Percentiles rank a stretch among this genome's conserved stretches.
Conservation (phyloP, 2,888 invertebrate genomes). For the Plebejus melissa region DNA sequence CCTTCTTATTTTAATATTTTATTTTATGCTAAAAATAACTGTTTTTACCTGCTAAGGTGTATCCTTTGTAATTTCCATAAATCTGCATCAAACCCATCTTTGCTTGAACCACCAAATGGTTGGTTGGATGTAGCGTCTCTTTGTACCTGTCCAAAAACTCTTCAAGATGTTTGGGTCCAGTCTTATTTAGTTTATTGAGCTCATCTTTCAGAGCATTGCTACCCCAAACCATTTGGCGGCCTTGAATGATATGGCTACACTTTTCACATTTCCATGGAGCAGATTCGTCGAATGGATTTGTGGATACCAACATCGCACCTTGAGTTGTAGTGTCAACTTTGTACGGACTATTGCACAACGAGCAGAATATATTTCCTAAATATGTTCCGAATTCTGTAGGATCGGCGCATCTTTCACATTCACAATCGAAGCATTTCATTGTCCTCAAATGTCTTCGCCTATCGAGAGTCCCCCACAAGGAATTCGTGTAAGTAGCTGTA, state of each 20-base stretch:
- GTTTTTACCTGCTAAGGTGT: slow-evolving; percentile 70
- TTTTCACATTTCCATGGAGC: slow-evolving; percentile 83
- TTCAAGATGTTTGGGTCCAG: slow-evolving; percentile 77
- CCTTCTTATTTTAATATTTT: too few species aligned
- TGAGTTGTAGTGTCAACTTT: slow-evolving; percentile 40
- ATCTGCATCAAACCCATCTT: slow-evolving; percentile 85
- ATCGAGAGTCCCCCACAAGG: slow-evolving; percentile 83
- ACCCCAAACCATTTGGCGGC: slow-evolving; percentile 80
- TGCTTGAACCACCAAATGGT: slow-evolving; percentile 83
- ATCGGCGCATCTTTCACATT: slow-evolving; percentile 83
- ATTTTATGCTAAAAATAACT: too few species aligned
- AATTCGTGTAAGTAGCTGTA: slow-evolving; percentile 84
- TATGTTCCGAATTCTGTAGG: slow-evolving; percentile 83
- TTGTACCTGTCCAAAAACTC: slow-evolving; percentile 81
- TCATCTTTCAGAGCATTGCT: slow-evolving; percentile 82
- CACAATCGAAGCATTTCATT: slow-evolving; percentile 84
- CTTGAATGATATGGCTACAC: slow-evolving; percentile 78
- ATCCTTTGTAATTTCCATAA: slow-evolving; percentile 81
- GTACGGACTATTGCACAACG: slow-evolving; percentile 77
- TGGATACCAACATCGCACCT: slow-evolving; percentile 77
- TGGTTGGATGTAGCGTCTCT: slow-evolving; percentile 81
- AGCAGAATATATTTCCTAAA: slow-evolving; percentile 82
- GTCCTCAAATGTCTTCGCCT: slow-evolving; percentile 80
- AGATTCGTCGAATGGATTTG: slow-evolving; percentile 78
- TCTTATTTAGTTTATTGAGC: slow-evolving; percentile 74